These are phyloP conservation scores for Antechinus stuartii DNA, from an alignment of 2,113 vertebrate species.

Conservation along the genomic window DNA sequence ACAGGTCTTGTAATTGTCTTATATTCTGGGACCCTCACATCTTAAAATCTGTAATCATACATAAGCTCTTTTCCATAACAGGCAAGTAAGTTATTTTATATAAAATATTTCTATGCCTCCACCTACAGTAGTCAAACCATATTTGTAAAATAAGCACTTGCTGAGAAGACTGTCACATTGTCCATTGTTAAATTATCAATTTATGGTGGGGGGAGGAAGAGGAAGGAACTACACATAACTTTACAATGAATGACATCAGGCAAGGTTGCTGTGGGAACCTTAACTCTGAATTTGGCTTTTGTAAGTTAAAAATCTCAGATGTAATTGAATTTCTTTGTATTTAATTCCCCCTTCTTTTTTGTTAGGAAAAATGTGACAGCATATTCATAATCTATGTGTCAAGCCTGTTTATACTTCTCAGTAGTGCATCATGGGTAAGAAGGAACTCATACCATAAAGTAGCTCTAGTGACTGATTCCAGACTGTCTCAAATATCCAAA, in stretches of 20 bases:
- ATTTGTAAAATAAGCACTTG: constrained; percentile 43
- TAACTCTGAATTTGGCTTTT: background rate
- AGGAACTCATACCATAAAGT: background rate
- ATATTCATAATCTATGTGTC: background rate
- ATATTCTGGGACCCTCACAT: constrained; percentile 21
- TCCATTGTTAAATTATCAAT: background rate
- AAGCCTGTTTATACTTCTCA: background rate
- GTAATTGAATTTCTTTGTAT: constrained; percentile 11
- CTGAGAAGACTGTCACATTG: background rate
- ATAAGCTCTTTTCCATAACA: background rate
- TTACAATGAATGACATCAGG: background rate
- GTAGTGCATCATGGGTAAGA: background rate
- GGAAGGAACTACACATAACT: background rate
- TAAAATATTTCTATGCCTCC: background rate
- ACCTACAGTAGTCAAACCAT: background rate
- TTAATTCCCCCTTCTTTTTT: background rate
- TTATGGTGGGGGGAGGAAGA: background rate
- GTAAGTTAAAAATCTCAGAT: constrained; percentile 9
- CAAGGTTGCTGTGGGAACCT: background rate
- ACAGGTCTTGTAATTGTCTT: background rate
- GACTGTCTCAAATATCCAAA: background rate
- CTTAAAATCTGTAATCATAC: constrained; percentile 40
- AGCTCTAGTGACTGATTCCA: background rate
- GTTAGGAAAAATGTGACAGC: constrained; percentile 3
- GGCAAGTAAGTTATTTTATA: constrained; percentile 20